Conservation (phyloP, 2,888 invertebrate genomes). For the Alentia gelatinosa region DNA sequence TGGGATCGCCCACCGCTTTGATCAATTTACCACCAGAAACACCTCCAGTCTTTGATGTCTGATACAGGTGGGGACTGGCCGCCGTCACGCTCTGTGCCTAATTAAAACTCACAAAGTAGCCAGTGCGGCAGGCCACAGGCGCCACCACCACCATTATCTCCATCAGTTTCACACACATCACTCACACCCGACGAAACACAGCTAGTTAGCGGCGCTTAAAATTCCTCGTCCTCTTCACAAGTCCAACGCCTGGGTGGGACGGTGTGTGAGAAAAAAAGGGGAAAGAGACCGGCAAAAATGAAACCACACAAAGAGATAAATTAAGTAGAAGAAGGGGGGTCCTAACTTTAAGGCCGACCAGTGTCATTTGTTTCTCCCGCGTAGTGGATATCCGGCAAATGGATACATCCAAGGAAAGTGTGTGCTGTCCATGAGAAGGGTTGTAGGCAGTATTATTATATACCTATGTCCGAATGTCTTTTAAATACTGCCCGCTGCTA, state of each 20-base stretch:
- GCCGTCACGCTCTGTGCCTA: neutral
- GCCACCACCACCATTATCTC: neutral
- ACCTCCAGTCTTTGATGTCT: neutral
- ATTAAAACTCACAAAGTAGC: neutral
- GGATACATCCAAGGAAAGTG: slow-evolving; percentile 18
- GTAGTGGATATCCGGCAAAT: neutral
- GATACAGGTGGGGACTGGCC: neutral
- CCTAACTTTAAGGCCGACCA: slow-evolving; percentile 12
- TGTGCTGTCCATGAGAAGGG: neutral
- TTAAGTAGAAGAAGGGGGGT: neutral
- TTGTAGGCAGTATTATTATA: too few species aligned
- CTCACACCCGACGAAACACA: neutral
- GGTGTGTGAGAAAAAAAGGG: neutral
- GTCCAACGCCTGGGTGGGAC: neutral
- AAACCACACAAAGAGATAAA: neutral
- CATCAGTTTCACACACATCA: neutral
- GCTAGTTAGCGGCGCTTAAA: neutral
- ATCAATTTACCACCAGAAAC: slow-evolving; percentile 1
- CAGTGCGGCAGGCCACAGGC: neutral
- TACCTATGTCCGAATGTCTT: too few species aligned
- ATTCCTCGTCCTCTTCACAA: neutral
- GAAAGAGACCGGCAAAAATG: neutral
- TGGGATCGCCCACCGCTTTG: neutral
- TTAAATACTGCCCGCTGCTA: too few species aligned
- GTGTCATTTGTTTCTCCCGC: neutral